Conservation (phyloP, 1,140 invertebrate genomes). For the Coboldia fuscipes region DNA sequence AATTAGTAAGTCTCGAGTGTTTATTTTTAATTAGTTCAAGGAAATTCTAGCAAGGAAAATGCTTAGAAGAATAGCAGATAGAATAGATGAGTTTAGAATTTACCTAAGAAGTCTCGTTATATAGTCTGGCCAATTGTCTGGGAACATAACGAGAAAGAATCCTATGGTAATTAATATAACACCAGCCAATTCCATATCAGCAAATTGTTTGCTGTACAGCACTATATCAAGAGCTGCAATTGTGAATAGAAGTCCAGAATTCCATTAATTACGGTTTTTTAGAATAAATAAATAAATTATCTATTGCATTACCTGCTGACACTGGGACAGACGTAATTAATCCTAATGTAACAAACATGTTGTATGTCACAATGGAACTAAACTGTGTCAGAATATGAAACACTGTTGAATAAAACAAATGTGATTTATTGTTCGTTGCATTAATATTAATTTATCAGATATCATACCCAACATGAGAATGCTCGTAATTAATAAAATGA, state of each 20-base stretch:
- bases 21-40: not conserved
- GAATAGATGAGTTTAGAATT: no score
- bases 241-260: not conserved
- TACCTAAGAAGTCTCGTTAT: slow-evolving; percentile 72
- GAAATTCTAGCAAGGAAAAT: no score
- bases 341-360: slow-evolving; percentile 79
- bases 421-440: not conserved
- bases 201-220: slow-evolving; percentile 63
- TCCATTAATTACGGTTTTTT: not conserved
- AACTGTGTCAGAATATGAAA: slow-evolving; percentile 81
- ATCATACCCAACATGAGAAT: slow-evolving; percentile 45
- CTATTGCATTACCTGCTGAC: slow-evolving; percentile 50
- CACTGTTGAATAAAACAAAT: slow-evolving; percentile 35
- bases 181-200: slow-evolving; percentile 85
- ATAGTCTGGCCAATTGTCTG: slow-evolving; percentile 88
- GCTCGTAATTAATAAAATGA: slow-evolving; percentile 51
- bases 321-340: slow-evolving; percentile 79
- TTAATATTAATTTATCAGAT: not conserved
- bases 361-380: slow-evolving; percentile 74
- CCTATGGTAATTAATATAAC: slow-evolving; percentile 76
- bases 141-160: slow-evolving; percentile 85
- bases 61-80: no score
- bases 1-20: no score
- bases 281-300: slow-evolving; percentile 4
- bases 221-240: slow-evolving; percentile 66